phyloP scores from a whole-genome alignment of 1,140 invertebrate species.

The Aphis gossypii region DNA sequence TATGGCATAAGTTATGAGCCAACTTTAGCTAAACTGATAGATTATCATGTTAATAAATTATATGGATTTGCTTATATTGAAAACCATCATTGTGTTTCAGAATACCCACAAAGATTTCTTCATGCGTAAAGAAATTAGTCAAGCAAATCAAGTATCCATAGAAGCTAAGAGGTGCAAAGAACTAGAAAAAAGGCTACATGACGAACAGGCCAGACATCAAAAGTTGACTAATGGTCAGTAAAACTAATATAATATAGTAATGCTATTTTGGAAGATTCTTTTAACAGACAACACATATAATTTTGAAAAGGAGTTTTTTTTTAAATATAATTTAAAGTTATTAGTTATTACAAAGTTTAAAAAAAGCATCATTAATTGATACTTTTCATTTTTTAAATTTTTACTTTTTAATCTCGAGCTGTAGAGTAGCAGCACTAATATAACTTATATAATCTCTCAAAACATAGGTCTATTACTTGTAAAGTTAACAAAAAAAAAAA shows the following conservation, averaged over 20 bases:
- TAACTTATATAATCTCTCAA: no score
- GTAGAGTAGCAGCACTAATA: no score
- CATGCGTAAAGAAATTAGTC: not conserved
- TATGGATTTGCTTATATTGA: not conserved
- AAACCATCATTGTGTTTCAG: not conserved
- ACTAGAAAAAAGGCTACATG: constrained; percentile 13
- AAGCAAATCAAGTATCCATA: not conserved
- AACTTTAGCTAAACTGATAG: no score
- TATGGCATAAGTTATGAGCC: not conserved
- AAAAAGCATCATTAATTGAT: no score
- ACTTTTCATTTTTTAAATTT: no score
- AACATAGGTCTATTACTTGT: no score
- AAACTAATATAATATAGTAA: not conserved
- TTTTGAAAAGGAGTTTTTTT: no score
- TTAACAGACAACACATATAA: not conserved
- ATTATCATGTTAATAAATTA: not conserved
- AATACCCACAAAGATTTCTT: constrained; percentile 25
- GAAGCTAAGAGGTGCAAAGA: constrained; percentile 36
- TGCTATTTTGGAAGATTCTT: not conserved
- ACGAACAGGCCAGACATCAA: constrained; percentile 33
- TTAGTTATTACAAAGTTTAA: no score
- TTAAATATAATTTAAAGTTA: no score
- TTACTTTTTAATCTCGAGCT: no score
- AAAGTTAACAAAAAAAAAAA: no score
- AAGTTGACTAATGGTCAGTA: constrained; percentile 68